These are phyloP conservation scores for Aleiodes alternator DNA, from an alignment of 2,888 invertebrate species.

Conservation along the genomic window DNA sequence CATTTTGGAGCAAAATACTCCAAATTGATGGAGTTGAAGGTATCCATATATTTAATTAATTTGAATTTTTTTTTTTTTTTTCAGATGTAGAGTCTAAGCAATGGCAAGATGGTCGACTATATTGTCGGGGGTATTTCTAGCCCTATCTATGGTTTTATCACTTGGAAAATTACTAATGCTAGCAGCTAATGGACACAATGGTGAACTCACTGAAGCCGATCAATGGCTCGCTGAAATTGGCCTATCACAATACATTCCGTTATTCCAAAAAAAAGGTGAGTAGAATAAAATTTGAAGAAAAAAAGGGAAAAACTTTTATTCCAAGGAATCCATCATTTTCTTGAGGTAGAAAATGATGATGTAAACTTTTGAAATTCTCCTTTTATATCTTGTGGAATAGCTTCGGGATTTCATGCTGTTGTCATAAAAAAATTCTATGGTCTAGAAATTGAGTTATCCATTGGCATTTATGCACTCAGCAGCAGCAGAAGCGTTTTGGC, in stretches of 20 bases:
- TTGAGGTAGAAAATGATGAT: not conserved
- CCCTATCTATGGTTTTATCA: conserved; percentile 72
- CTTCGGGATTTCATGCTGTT: not conserved
- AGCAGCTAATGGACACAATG: conserved; percentile 73
- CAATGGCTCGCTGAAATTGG: conserved; percentile 87
- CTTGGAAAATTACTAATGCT: conserved; percentile 72
- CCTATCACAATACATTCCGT: conserved; percentile 81
- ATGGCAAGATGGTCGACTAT: conserved; percentile 75
- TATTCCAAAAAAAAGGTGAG: conserved; percentile 84
- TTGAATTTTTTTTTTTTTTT: conserved; percentile 48
- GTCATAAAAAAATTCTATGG: conserved; percentile 13
- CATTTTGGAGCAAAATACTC: not conserved
- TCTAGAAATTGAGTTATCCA: conserved; percentile 18
- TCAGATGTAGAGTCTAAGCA: conserved; percentile 61
- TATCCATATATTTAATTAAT: not conserved
- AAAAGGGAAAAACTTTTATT: not conserved
- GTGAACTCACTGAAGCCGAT: conserved; percentile 81
- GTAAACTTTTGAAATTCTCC: not conserved
- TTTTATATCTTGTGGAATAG: conserved; percentile 1
- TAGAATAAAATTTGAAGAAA: too few species aligned
- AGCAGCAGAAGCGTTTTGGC: conserved; percentile 13
- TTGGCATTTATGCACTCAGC: conserved; percentile 23
- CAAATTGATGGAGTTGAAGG: not conserved
- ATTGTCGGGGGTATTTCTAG: conserved; percentile 72
- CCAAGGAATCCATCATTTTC: not conserved